phyloP scores from a whole-genome alignment of 2,888 invertebrate species.

The Metellina segmentata region DNA sequence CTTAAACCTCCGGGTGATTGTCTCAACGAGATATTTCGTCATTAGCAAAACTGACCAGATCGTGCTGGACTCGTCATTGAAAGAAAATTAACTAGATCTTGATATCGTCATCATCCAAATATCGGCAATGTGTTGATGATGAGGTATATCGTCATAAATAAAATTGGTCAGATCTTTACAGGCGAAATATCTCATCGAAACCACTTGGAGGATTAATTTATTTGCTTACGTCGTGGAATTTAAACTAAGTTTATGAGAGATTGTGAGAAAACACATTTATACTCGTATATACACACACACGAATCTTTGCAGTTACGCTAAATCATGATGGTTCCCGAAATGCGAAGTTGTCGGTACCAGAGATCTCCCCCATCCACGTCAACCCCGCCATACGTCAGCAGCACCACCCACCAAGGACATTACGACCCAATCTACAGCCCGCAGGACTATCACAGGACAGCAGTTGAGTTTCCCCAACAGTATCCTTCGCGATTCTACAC shows the following conservation, averaged over 20 bases:
- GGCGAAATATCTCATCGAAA: no score
- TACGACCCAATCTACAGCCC: background rate
- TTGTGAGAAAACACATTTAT: background rate
- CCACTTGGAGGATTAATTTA: no score
- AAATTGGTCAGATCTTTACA: no score
- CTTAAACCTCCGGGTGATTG: no score
- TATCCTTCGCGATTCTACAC: slow-evolving; percentile 7
- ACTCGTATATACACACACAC: background rate
- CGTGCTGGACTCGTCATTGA: no score
- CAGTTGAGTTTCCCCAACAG: background rate
- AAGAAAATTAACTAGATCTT: no score
- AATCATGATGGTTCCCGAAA: slow-evolving; percentile 73
- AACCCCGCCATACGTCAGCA: slow-evolving; percentile 51
- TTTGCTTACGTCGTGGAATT: background rate
- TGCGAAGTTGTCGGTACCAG: slow-evolving; percentile 75
- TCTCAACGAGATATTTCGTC: no score
- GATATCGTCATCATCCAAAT: no score
- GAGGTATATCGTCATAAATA: no score
- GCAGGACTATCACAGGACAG: slow-evolving; percentile 19
- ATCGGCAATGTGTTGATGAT: no score
- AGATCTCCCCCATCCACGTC: slow-evolving; percentile 41
- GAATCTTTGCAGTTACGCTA: background rate
- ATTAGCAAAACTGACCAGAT: no score
- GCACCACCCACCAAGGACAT: slow-evolving; percentile 36
- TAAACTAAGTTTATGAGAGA: background rate